A percentile compares a stretch with the other conserved stretches of the same genome.
Conservation (phyloP, 2,797 vertebrate genomes). For the Brotula barbata region DNA sequence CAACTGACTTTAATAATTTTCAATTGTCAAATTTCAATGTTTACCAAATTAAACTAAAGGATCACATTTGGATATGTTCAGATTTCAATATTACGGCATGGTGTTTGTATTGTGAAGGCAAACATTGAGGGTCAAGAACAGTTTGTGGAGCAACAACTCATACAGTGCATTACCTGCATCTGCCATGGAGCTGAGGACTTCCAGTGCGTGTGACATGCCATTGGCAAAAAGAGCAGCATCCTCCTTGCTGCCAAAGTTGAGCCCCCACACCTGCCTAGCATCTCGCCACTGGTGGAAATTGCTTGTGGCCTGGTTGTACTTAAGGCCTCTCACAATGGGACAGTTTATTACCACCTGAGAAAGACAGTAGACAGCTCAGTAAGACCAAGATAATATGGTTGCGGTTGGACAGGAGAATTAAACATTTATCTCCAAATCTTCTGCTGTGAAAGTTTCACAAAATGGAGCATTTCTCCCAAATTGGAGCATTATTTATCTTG, state of each 20-base stretch:
- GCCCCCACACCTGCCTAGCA: conserved; percentile 90
- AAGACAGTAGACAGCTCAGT: conserved; percentile 8
- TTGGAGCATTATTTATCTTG: conserved; percentile 26
- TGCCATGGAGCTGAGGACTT: conserved; percentile 77
- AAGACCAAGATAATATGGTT: neutral
- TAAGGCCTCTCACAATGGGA: conserved; percentile 85
- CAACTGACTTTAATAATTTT: no score
- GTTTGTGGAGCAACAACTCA: no score
- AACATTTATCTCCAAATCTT: no score
- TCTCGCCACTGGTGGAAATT: conserved; percentile 95
- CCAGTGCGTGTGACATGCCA: conserved; percentile 85
- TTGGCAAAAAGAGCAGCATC: conserved; percentile 86
- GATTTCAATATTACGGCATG: no score
- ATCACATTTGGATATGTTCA: no score
- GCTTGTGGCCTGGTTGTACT: conserved; percentile 93
- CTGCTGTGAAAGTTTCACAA: neutral
- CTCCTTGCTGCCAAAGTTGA: conserved; percentile 92
- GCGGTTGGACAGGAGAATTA: no score
- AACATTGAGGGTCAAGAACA: no score
- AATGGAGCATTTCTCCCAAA: neutral
- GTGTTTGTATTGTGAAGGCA: no score
- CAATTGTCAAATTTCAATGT: no score
- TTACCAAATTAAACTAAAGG: no score
- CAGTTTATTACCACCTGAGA: conserved; percentile 94
- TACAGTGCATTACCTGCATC: conserved; percentile 72